A percentile compares a stretch with the other conserved stretches of the same genome.
phyloP scores from a whole-genome alignment of 2,888 invertebrate genomes.

The Pyrocoelia pectoralis region DNA sequence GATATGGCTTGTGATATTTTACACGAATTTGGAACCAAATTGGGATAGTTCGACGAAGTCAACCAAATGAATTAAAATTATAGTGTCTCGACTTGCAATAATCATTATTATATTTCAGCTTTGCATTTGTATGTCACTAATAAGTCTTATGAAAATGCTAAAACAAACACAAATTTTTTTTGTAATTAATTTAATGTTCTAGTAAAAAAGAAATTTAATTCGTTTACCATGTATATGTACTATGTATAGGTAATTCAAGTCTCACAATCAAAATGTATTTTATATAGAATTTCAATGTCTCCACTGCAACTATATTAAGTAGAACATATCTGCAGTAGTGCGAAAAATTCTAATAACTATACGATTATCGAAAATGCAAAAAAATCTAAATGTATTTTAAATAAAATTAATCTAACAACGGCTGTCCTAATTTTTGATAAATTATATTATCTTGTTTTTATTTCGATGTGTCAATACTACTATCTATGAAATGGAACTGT shows the following conservation, averaged over 20 bases:
- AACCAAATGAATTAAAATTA: no score
- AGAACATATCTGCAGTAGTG: constrained; percentile 12
- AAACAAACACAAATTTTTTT: background rate
- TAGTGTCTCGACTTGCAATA: background rate
- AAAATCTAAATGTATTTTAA: background rate
- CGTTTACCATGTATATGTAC: no score
- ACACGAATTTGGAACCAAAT: constrained; percentile 84
- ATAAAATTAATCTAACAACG: background rate
- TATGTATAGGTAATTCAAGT: background rate
- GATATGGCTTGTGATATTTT: constrained; percentile 96
- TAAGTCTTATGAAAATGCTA: background rate
- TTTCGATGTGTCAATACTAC: constrained; percentile 28
- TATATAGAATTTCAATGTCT: constrained; percentile 18
- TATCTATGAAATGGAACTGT: constrained; percentile 33
- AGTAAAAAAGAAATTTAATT: no score
- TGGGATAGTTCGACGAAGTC: constrained; percentile 40
- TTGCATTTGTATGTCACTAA: constrained; percentile 7
- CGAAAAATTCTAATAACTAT: background rate
- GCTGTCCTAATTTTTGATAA: constrained; percentile 1
- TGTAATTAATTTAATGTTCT: background rate
- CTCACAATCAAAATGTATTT: constrained; percentile 17
- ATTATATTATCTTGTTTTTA: background rate
- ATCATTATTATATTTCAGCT: background rate
- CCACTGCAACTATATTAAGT: constrained; percentile 20
- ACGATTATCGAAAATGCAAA: background rate